Conservation (phyloP, 2,113 vertebrate species). For the Callipepla squamata region DNA sequence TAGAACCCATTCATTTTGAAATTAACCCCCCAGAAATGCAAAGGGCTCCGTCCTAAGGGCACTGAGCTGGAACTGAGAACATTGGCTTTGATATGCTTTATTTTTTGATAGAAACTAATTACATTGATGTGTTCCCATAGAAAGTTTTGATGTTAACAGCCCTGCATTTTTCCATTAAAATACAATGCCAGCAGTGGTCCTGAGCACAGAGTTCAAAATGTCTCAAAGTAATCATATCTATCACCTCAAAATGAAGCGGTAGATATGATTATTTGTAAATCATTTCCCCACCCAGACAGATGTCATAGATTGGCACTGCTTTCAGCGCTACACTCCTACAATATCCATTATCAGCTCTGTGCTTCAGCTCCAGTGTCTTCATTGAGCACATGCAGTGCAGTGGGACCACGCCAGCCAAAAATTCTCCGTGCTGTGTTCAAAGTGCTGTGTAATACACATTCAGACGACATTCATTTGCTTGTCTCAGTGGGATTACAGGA, state of each 20-base stretch:
- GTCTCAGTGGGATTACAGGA: not conserved
- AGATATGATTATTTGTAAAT: not conserved
- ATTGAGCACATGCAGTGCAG: not conserved
- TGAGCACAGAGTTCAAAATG: not conserved
- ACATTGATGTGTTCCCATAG: not conserved
- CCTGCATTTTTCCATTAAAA: not conserved
- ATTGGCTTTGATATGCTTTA: not conserved
- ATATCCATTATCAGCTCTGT: not conserved
- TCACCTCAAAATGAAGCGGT: not conserved
- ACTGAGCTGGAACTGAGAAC: not conserved
- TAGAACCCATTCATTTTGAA: not conserved
- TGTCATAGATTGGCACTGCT: not conserved
- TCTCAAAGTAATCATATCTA: too few species aligned
- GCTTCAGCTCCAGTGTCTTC: not conserved
- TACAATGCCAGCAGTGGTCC: not conserved
- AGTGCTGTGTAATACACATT: not conserved
- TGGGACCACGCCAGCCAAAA: not conserved
- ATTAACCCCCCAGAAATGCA: not conserved
- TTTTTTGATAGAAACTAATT: not conserved
- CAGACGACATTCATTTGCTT: not conserved
- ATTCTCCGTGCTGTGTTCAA: not conserved
- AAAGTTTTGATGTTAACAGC: not conserved
- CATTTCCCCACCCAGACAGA: not conserved
- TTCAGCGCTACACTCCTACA: not conserved
- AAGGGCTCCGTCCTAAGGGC: not conserved